Conservation (phyloP, 1,140 invertebrate species). For the Caenorhabditis remanei region DNA sequence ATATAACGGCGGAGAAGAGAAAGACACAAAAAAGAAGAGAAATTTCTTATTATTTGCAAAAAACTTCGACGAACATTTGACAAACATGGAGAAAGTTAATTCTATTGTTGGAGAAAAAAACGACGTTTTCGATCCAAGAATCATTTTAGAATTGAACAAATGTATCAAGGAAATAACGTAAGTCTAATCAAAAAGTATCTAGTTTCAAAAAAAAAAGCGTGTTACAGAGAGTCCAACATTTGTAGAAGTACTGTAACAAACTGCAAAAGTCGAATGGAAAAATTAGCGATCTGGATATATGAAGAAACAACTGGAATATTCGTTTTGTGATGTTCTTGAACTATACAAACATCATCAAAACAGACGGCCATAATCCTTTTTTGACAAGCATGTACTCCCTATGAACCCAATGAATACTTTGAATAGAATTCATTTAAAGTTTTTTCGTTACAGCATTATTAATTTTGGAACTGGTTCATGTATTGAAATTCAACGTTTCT, state of each 20-base stretch:
- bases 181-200: background rate
- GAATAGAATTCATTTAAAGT: too few species aligned
- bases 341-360: background rate
- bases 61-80: background rate
- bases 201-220: background rate
- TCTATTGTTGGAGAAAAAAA: background rate
- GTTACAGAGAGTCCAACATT: background rate
- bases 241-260: background rate
- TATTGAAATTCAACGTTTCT: too few species aligned
- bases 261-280: background rate
- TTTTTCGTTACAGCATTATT: too few species aligned
- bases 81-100: background rate
- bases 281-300: background rate
- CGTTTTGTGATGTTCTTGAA: background rate
- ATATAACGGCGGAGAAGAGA: background rate
- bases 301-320: background rate
- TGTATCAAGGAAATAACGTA: slow-evolving; percentile 1
- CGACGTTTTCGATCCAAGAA: background rate
- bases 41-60: background rate
- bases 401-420: too few species aligned
- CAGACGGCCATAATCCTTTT: background rate
- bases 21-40: background rate
- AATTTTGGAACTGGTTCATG: too few species aligned
- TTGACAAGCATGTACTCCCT: background rate
- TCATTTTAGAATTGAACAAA: background rate